Conservation (phyloP, 2,113 vertebrate species). For the Pitta sordida region DNA sequence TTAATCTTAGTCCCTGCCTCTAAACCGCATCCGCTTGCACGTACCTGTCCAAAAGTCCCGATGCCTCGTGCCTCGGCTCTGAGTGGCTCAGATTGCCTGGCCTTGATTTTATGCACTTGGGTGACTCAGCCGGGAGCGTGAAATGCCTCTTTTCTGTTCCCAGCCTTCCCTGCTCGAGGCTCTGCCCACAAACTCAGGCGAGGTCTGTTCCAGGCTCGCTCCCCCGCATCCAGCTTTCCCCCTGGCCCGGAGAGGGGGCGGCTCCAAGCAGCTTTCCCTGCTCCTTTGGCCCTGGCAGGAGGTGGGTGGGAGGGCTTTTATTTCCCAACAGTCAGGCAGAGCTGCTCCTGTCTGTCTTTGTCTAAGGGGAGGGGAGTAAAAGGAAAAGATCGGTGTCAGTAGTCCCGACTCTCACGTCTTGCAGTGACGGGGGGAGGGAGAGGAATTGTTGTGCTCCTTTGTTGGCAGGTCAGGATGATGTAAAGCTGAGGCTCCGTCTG, state of each 20-base stretch:
- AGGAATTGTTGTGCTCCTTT: neutral
- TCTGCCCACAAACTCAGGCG: slow-evolving; percentile 27
- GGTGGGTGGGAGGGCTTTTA: slow-evolving; percentile 11
- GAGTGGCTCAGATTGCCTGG: neutral
- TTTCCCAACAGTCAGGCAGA: neutral
- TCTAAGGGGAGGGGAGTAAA: neutral
- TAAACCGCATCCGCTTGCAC: slow-evolving; percentile 4
- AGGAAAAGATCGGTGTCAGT: neutral
- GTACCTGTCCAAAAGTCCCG: neutral
- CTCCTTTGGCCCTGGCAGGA: neutral
- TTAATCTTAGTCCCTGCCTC: neutral
- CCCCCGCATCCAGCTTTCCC: slow-evolving; percentile 4
- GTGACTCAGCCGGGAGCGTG: slow-evolving; percentile 47
- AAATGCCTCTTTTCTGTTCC: neutral
- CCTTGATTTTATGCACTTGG: neutral
- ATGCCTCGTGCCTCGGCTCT: neutral
- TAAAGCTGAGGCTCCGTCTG: neutral
- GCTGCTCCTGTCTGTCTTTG: neutral
- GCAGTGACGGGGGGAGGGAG: neutral
- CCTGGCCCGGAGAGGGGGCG: slow-evolving; percentile 1
- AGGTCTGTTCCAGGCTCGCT: slow-evolving; percentile 31
- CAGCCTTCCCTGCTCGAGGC: slow-evolving; percentile 1
- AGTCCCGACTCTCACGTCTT: neutral
- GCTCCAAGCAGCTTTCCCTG: slow-evolving; percentile 6
- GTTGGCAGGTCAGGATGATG: neutral